These are phyloP conservation scores for Euspilapteryx auroguttella DNA, from an alignment of 2,888 invertebrate genomes.

Conservation along the genomic window DNA sequence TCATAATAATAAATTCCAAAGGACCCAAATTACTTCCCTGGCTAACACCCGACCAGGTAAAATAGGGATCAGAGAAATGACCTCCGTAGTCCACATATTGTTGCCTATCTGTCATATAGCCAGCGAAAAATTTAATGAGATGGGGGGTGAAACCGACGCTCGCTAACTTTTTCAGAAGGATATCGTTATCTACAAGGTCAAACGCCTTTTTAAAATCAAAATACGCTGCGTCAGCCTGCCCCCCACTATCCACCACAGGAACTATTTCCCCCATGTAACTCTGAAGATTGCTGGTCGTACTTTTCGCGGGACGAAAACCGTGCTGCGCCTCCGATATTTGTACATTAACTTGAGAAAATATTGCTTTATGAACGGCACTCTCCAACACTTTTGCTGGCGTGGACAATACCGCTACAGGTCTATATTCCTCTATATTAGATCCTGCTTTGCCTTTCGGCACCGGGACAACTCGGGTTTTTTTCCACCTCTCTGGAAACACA, in stretches of 20 bases:
- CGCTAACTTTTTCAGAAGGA: not conserved
- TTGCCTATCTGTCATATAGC: not conserved
- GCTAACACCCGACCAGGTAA: too few species aligned
- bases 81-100: too few species aligned
- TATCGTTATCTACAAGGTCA: too few species aligned
- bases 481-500: not conserved
- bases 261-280: too few species aligned
- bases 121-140: not conserved
- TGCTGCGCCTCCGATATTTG: not conserved
- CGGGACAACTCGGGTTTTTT: not conserved
- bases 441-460: not conserved
- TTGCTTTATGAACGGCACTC: not conserved
- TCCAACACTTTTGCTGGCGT: not conserved
- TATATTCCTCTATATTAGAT: not conserved
- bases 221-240: not conserved
- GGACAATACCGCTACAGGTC: not conserved
- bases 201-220: too few species aligned
- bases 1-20: not conserved
- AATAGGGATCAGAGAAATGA: not conserved
- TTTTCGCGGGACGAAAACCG: not conserved
- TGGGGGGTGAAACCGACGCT: not conserved
- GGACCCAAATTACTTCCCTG: not conserved
- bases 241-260: not conserved
- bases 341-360: not conserved
- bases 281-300: not conserved